phyloP scores from a whole-genome alignment of 2,113 vertebrate species.

The Axis porcinus region DNA sequence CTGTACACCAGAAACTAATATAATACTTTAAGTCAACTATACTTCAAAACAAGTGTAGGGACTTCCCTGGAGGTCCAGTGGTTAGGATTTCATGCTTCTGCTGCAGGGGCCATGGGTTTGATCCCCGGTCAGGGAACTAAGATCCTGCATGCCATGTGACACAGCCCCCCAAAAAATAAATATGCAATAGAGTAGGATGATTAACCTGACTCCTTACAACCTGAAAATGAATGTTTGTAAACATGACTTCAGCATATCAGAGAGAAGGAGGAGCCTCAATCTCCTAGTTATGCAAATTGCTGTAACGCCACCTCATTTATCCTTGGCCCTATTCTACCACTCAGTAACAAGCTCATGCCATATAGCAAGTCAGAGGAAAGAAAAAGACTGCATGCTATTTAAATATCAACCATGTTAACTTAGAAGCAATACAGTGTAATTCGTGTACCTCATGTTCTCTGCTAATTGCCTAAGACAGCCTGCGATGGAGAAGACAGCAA shows the following conservation, averaged over 20 bases:
- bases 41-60: neutral
- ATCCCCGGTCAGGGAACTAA: neutral
- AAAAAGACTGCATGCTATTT: slow-evolving; percentile 59
- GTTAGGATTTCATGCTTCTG: neutral
- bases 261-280: neutral
- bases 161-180: neutral
- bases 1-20: neutral
- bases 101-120: neutral
- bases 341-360: neutral
- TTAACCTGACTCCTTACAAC: neutral
- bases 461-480: slow-evolving; percentile 90
- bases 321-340: neutral
- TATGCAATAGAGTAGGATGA: neutral
- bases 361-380: slow-evolving; percentile 22
- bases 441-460: slow-evolving; percentile 74
- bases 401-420: slow-evolving; percentile 80
- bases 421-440: slow-evolving; percentile 61
- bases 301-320: neutral
- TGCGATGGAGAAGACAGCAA: slow-evolving; percentile 79
- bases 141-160: neutral
- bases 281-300: neutral
- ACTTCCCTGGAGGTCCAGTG: neutral
- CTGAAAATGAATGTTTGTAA: neutral
- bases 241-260: neutral
- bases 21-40: neutral